Base-by-base conservation (phyloP, 2,113 vertebrate species). In the Tringa solitaria region DNA sequence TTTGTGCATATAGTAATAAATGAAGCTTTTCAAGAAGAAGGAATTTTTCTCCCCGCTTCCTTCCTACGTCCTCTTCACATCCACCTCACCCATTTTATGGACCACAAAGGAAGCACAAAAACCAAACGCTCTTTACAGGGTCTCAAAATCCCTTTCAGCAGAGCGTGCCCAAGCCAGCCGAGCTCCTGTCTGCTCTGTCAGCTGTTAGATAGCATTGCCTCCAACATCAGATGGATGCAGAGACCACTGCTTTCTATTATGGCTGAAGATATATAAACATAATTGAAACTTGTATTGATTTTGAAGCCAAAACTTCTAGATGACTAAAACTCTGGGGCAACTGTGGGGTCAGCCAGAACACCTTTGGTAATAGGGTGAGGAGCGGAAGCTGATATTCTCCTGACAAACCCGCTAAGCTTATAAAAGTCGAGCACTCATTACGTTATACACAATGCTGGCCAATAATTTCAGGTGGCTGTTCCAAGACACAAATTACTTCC, bases 401-500 rank as follows among this genome's bases (percentile, higher is more conserved):
- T 89, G 95, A 95, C 92, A 96, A 94, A 94, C 84, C 48, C 5
- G 4, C 83, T 94, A 94, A 95, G 95, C 84, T 94, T 96, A 92
- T 90, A 93, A 96, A 95, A 12, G 84, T 89, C 86, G 81, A 93
- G 83, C 84, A 74, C 77, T 95, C 89, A 73, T 96, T 95, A 95
- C 28, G 5, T 84, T 96, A 94, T 57, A 89, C 53, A 69, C 14
- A 65, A 59, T 28, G 48, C 73, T 53, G 57, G 94, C 90, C 95
- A 96, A 89, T 82, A 96, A 95, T 93, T 95, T 92, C 76, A 81
- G 68, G 33, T 63, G 96, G 43, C 90, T 86, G 88, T 96, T 96
- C 96, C 95, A 96, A 96, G 86, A 82, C 65, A 90, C 86, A 89
- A 96, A 96, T 95, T 91, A 37, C 94, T 96, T 96, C 94, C 94